A percentile compares a stretch with the other conserved stretches of the same genome.
Conservation (phyloP, 1,140 invertebrate species). For the Pectinophora gossypiella region DNA sequence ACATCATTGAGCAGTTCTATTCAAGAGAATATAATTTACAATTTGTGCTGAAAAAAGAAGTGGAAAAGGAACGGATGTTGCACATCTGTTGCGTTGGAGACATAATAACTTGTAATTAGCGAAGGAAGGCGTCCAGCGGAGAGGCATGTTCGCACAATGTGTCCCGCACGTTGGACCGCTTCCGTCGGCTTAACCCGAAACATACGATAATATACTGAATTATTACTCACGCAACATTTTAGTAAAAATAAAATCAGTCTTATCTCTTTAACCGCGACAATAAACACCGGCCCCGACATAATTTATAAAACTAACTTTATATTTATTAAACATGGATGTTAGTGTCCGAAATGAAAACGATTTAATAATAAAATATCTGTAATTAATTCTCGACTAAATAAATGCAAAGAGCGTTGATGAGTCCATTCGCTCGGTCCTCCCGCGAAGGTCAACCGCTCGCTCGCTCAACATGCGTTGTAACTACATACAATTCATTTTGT, state of each 20-base stretch:
- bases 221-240: not conserved
- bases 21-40: not conserved
- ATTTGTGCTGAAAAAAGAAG: constrained; percentile 26
- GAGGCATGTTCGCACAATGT: constrained; percentile 60
- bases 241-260: not conserved
- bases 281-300: too few species aligned
- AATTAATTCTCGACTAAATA: too few species aligned
- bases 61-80: constrained; percentile 54
- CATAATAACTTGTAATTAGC: constrained; percentile 67
- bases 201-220: not conserved
- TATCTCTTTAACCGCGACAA: not conserved
- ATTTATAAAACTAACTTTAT: too few species aligned
- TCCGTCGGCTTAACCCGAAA: constrained; percentile 22
- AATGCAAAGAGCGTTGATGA: too few species aligned
- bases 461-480: too few species aligned
- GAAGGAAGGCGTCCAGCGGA: constrained; percentile 34
- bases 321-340: too few species aligned
- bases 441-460: constrained; percentile 52
- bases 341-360: too few species aligned
- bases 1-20: too few species aligned
- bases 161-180: constrained; percentile 45
- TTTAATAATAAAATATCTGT: too few species aligned
- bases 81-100: constrained; percentile 64
- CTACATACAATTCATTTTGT: too few species aligned
- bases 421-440: constrained; percentile 43